Conservation (phyloP, 2,797 vertebrate genomes). For the Peromyscus attwateri region DNA sequence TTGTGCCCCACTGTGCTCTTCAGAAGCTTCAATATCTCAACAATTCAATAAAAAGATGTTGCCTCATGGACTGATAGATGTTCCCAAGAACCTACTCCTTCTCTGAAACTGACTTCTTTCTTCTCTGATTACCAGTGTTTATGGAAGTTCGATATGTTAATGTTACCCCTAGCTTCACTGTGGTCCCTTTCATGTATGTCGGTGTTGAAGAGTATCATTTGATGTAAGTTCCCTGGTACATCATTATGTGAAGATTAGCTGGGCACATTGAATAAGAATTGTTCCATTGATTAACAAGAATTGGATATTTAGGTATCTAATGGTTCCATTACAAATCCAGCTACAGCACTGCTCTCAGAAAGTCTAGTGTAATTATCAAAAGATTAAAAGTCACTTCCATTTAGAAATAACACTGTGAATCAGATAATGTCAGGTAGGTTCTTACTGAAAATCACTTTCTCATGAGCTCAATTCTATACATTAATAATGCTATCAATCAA, state of each 20-base stretch:
- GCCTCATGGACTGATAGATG: background rate
- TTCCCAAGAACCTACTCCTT: background rate
- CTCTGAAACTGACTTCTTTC: background rate
- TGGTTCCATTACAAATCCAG: background rate
- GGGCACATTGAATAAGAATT: background rate
- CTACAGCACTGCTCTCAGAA: background rate
- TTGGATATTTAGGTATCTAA: slow-evolving; percentile 20
- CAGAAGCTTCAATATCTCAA: background rate
- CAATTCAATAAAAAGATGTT: background rate
- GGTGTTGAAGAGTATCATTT: slow-evolving; percentile 44
- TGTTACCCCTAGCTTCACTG: background rate
- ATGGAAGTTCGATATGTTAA: background rate
- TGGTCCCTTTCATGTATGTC: background rate
- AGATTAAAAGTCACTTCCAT: slow-evolving; percentile 15
- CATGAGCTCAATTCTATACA: background rate
- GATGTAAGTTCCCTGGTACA: background rate
- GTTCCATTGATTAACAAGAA: slow-evolving; percentile 16
- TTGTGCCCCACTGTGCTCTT: background rate
- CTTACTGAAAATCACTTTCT: background rate
- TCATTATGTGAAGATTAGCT: slow-evolving; percentile 11
- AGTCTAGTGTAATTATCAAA: background rate
- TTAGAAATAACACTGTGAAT: slow-evolving; percentile 29
- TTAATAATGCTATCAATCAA: slow-evolving; percentile 11
- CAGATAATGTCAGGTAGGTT: background rate
- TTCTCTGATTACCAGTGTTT: background rate